phyloP scores from a whole-genome alignment of 2,888 invertebrate genomes.

The Cerastis rubricosa region DNA sequence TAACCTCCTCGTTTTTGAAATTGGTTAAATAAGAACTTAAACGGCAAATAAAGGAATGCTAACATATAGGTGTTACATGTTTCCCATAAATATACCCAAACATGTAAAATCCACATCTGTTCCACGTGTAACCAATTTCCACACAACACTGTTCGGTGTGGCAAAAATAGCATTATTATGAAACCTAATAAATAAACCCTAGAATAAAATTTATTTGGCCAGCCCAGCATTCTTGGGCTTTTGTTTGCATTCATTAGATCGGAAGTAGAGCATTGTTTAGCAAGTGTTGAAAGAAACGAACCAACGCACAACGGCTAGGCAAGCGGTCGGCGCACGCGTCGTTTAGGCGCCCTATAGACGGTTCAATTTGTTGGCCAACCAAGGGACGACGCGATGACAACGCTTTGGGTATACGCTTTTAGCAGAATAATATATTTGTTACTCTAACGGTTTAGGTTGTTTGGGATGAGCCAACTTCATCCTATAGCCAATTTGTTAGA shows the following conservation, averaged over 20 bases:
- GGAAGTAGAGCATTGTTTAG: conserved; percentile 84
- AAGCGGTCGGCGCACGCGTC: conserved; percentile 55
- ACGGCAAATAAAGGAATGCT: conserved; percentile 5
- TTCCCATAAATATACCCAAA: conserved; percentile 11
- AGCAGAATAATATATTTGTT: neutral
- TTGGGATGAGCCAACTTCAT: neutral
- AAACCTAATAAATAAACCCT: conserved; percentile 57
- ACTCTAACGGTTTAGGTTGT: neutral
- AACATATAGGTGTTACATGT: neutral
- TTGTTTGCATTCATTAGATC: conserved; percentile 77
- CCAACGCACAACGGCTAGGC: conserved; percentile 66
- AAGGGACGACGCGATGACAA: neutral
- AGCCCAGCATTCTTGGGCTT: conserved; percentile 69
- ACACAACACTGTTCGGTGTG: conserved; percentile 2
- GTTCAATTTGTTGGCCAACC: conserved; percentile 3
- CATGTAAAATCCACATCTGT: conserved; percentile 29
- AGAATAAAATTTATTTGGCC: conserved; percentile 60
- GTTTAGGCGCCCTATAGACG: conserved; percentile 16
- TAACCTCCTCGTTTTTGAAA: neutral
- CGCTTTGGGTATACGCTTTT: neutral
- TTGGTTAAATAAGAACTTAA: neutral
- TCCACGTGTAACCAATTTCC: conserved; percentile 27
- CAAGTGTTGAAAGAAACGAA: conserved; percentile 84
- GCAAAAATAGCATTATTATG: conserved; percentile 47
- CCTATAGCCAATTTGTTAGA: neutral